Base-by-base conservation (phyloP, 2,113 vertebrate species). In the Ciconia maguari region DNA sequence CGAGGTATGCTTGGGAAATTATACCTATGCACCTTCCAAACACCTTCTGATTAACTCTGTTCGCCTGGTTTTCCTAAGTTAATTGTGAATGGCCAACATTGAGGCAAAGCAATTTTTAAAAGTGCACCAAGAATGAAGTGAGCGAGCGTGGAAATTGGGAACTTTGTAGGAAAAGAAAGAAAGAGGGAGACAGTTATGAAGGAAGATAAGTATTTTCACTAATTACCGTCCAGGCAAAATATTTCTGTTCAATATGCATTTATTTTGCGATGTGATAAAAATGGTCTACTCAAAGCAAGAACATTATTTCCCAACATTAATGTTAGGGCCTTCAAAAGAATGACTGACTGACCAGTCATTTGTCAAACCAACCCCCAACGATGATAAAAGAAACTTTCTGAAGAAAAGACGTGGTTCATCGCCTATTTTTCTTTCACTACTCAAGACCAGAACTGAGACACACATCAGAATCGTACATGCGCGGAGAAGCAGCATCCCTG, bases 391-490 rank as follows among this genome's bases (percentile, higher is more conserved):
- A 52, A 55, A 13, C n/a, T 79, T 90, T 51, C 66, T 46, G 7
- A 65, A 69, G n/a, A 64, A 10, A 68, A 83, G 9, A 32, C 15
- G n/a, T 9, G 4, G 54, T 30, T 78, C 34, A 41, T 22, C 14
- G 0, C 18, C 34, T 22, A 7, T 8, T 85, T 26, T 49, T n/a
- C 24, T 60, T 32, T 41, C 55, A 11, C 17, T 24, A 12, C 21
- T 58, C 52, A 32, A 32, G 29, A 44, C 18, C 41, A 79, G 30
- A 83, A 11, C 55, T 10, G 21, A 87, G 58, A 69, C 15, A 26
- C 21, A 36, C 4, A 27, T 32, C 36, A 64, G 61, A 62, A 29
- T 1, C 1, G 0, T 2, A 4, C 7, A 19, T 0, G 0, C 7
- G 44, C 4, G 22, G 42, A 81, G 42, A 32, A 87, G 38, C 60